phyloP scores from a whole-genome alignment of 1,140 invertebrate species.

The Thaumetopoea pityocampa region DNA sequence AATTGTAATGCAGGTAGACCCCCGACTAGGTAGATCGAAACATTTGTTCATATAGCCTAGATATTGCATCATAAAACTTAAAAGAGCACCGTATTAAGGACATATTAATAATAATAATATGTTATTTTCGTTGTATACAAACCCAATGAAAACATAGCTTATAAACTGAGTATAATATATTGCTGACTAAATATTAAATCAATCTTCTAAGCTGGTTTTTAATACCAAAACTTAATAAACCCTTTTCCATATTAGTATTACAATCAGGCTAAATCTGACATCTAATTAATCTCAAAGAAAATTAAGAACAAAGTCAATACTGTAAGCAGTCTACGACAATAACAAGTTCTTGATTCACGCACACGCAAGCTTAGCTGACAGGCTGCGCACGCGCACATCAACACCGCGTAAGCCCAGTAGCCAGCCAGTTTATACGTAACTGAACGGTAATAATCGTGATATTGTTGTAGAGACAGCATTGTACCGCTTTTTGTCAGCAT shows the following conservation, averaged over 20 bases:
- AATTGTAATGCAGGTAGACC: too few species aligned
- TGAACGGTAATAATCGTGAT: conserved; percentile 65
- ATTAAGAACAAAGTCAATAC: conserved; percentile 11
- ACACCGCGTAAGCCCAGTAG: conserved; percentile 64
- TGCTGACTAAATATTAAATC: too few species aligned
- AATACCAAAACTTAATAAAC: conserved; percentile 2
- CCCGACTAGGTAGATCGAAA: too few species aligned
- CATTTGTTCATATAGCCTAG: too few species aligned
- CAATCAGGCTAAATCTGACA: conserved; percentile 7
- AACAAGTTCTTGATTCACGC: conserved; percentile 21
- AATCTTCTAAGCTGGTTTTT: neutral
- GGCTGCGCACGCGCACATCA: neutral
- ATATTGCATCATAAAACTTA: too few species aligned
- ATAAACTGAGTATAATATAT: too few species aligned
- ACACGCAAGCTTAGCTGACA: conserved; percentile 12
- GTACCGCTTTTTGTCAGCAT: conserved; percentile 1
- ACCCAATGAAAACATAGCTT: too few species aligned
- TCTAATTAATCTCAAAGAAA: conserved; percentile 17
- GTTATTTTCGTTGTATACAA: too few species aligned
- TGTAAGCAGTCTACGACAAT: conserved; percentile 11
- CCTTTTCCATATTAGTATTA: conserved; percentile 3
- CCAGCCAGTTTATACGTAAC: conserved; percentile 63
- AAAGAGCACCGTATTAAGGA: too few species aligned
- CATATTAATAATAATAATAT: too few species aligned
- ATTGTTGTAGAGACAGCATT: conserved; percentile 48